These are phyloP conservation scores for Drosophila bocqueti DNA, from an alignment of 1,140 invertebrate species.

Conservation along the genomic window DNA sequence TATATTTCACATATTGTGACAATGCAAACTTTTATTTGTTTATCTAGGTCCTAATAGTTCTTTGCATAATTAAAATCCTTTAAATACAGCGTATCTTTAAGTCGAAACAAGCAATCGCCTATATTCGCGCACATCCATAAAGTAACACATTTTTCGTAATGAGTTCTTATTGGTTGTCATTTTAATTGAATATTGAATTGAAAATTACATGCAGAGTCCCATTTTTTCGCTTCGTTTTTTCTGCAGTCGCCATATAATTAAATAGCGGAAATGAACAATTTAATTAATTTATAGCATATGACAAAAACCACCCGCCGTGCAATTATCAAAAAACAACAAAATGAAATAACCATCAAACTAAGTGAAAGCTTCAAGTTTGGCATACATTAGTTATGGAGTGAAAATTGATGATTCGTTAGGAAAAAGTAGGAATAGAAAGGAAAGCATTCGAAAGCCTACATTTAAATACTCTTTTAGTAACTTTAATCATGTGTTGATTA, in stretches of 20 bases:
- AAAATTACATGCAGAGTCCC: constrained; percentile 25
- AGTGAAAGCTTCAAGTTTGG: constrained; percentile 1
- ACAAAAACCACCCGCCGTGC: constrained; percentile 28
- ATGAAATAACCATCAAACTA: constrained; percentile 27
- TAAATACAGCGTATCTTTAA: neutral
- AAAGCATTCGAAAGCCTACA: neutral
- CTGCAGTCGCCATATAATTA: constrained; percentile 58
- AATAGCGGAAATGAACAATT: constrained; percentile 76
- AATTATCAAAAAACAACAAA: constrained; percentile 28
- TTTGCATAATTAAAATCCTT: neutral
- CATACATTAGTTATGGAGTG: constrained; percentile 17
- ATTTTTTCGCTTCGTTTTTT: constrained; percentile 10
- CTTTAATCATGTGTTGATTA: neutral
- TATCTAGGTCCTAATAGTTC: neutral
- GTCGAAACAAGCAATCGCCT: neutral
- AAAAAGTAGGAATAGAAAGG: neutral
- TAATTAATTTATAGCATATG: constrained; percentile 67
- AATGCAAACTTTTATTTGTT: neutral
- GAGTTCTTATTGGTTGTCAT: constrained; percentile 46
- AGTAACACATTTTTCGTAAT: constrained; percentile 41
- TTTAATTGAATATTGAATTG: constrained; percentile 67
- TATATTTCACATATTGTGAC: no score
- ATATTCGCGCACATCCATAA: neutral
- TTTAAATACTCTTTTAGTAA: neutral
- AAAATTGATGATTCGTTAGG: constrained; percentile 3